These are phyloP conservation scores for Torymus texanus DNA, from an alignment of 2,888 invertebrate genomes.

Conservation along the genomic window DNA sequence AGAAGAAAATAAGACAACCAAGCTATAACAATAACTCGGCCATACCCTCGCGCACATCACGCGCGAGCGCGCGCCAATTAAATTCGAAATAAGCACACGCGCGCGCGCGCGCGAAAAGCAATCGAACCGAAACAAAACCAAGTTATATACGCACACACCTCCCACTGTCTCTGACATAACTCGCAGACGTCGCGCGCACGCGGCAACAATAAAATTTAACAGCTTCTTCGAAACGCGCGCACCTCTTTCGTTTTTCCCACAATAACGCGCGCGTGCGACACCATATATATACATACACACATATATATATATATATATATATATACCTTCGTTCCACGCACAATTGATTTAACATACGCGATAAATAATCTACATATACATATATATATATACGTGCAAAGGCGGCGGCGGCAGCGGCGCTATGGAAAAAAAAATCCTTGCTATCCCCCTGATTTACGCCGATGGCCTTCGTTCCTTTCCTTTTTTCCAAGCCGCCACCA, in stretches of 20 bases:
- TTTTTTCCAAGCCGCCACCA: background rate
- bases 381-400: too few species aligned
- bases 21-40: slow-evolving; percentile 44
- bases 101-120: too few species aligned
- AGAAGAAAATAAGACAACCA: background rate
- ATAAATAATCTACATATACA: slow-evolving; percentile 1
- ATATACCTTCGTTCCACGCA: background rate
- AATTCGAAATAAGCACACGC: slow-evolving; percentile 26
- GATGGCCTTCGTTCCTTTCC: slow-evolving; percentile 1
- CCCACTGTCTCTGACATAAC: slow-evolving; percentile 19
- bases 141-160: too few species aligned
- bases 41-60: slow-evolving; percentile 26
- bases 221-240: slow-evolving; percentile 44
- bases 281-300: too few species aligned
- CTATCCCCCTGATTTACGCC: slow-evolving; percentile 27
- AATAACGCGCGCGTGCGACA: too few species aligned
- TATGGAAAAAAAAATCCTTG: background rate
- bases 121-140: too few species aligned
- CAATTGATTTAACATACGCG: slow-evolving; percentile 50
- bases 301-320: too few species aligned
- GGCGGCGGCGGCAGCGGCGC: background rate
- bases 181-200: slow-evolving; percentile 23
- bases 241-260: too few species aligned
- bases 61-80: slow-evolving; percentile 44
- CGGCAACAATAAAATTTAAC: slow-evolving; percentile 57